Base-by-base conservation (phyloP, 2,113 vertebrate species). In the Clarias magur region DNA sequence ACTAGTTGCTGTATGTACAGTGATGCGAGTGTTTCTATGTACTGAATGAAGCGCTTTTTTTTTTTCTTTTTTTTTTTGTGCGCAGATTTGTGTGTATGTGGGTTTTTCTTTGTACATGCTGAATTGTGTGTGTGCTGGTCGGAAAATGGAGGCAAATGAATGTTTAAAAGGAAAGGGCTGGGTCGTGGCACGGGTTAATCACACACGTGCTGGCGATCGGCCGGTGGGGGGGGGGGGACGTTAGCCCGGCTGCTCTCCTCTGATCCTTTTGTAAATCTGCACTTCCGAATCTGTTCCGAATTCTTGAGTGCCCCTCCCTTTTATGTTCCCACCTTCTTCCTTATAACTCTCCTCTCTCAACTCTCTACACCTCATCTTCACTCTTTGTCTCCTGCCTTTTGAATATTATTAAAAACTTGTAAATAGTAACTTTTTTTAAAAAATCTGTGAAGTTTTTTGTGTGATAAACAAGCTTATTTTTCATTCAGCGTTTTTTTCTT, bases 401-500 rank as follows among this genome's bases (percentile, higher is more conserved):
- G 90, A 95, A 94, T 98, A 99, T 98, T 97, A 97, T 94, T 95
- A 94, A 92, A 92, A 94, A 94, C 95, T 92, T 99, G 98, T 99
- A 99, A 98, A 99, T 99, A 94, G 93, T 97, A 93, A 95, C 96
- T 93, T 96, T 95, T 95, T 89, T 93, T 91, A 94, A 70, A 91
- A 93, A 88, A 88, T 91, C 85, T 98, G 97, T 99, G 97, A 98
- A 98, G 96, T 96, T 96, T 96, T 42, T 96, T 94, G 96, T 94
- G 95, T 98, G 97, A 98, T 97, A 95, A 92, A 89, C 94, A 94
- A 95, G 96, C 91, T 90, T 92, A 93, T 95, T 97, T 97, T 96
- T 94, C 95, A 95, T 98, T 98, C 97, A 96, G 96, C 97, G 10
- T 86, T 42, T 95, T 93, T 80, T 8, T 78, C n/a, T n/a, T n/a